phyloP scores from a whole-genome alignment of 2,797 vertebrate species.

The Parambassis ranga region DNA sequence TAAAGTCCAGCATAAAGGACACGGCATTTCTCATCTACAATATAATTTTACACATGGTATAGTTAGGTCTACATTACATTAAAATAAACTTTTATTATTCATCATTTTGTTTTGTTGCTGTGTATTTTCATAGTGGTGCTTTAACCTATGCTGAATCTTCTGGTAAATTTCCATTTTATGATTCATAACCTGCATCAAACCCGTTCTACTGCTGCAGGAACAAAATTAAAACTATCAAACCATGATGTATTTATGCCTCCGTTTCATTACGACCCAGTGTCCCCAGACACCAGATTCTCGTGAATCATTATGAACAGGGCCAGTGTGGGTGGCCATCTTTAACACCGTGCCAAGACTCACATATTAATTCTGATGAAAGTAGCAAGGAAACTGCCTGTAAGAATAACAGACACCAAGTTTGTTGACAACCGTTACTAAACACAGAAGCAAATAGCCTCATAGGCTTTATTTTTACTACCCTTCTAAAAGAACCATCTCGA shows the following conservation, averaged over 20 bases:
- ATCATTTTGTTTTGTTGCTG: background rate
- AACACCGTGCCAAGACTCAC: slow-evolving; percentile 26
- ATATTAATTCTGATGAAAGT: slow-evolving; percentile 23
- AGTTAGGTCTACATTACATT: too few relatives aligned
- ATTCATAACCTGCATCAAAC: background rate
- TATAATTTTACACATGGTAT: too few relatives aligned
- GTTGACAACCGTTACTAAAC: slow-evolving; percentile 24
- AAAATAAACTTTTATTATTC: too few relatives aligned
- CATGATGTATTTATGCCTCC: background rate
- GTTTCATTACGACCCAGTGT: background rate
- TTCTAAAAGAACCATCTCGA: background rate
- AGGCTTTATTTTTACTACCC: background rate
- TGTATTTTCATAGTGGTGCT: background rate
- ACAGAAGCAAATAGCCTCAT: background rate
- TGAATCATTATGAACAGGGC: background rate
- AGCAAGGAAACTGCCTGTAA: slow-evolving; percentile 21
- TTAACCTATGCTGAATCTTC: background rate
- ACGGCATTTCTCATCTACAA: too few relatives aligned
- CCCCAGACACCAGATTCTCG: background rate
- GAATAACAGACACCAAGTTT: slow-evolving; percentile 1
- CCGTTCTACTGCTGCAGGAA: background rate
- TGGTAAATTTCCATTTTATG: background rate
- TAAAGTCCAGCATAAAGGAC: too few relatives aligned
- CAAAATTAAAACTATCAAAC: background rate
- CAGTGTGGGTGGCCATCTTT: slow-evolving; percentile 50